A percentile compares a stretch with the other conserved stretches of the same genome.
Conservation (phyloP, 1,140 invertebrate species). For the Aphis gossypii region DNA sequence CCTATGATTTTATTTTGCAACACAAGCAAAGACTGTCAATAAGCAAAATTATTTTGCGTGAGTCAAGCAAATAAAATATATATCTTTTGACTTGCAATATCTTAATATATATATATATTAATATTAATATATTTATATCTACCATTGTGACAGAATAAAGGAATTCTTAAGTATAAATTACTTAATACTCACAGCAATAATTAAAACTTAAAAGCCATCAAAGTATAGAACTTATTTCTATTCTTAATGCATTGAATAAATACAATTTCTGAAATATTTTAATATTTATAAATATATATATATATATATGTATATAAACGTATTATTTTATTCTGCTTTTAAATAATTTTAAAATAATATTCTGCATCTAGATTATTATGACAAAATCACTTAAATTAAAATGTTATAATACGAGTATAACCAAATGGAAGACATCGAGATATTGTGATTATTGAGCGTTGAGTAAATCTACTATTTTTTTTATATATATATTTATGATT, state of each 20-base stretch:
- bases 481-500: background rate
- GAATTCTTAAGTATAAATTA: no score
- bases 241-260: no score
- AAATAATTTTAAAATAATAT: background rate
- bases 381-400: background rate
- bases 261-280: no score
- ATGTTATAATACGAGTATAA: background rate
- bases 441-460: background rate
- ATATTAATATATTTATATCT: no score
- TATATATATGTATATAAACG: background rate
- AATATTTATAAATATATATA: background rate
- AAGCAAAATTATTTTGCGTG: background rate
- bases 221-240: no score
- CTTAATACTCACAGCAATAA: no score
- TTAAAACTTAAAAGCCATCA: no score
- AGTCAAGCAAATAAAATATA: no score
- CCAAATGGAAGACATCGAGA: background rate
- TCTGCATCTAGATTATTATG: background rate
- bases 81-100: no score
- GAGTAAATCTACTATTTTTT: background rate
- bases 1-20: background rate
- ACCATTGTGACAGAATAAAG: no score
- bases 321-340: background rate
- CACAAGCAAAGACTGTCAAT: background rate
- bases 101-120: no score